Percentiles rank a stretch among this genome's conserved stretches.
These are phyloP conservation scores for Rhegmatorhina hoffmannsi DNA, from an alignment of 2,113 vertebrate species.

Conservation along the genomic window DNA sequence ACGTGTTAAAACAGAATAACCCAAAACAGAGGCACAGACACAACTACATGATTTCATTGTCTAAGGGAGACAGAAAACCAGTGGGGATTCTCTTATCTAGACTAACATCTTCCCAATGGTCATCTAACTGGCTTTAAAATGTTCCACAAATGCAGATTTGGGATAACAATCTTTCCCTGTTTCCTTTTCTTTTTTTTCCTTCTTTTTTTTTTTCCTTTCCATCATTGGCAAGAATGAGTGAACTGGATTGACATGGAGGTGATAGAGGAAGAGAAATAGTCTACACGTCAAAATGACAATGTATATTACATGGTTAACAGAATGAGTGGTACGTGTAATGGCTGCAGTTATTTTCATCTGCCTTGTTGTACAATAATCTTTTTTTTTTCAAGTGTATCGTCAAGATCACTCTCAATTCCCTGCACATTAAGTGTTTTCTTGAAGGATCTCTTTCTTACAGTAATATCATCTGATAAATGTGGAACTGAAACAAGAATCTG, in stretches of 20 bases:
- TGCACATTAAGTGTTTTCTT: slow-evolving; percentile 68
- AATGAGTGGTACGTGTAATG: slow-evolving; percentile 71
- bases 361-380: slow-evolving; percentile 63
- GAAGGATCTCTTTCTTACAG: slow-evolving; percentile 58
- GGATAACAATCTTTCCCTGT: slow-evolving; percentile 58
- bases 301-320: slow-evolving; percentile 76
- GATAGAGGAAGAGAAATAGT: slow-evolving; percentile 77
- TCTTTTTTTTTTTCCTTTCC: slow-evolving; percentile 7
- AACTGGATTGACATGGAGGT: slow-evolving; percentile 80
- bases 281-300: slow-evolving; percentile 83
- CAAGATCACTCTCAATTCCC: slow-evolving; percentile 69
- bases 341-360: slow-evolving; percentile 64
- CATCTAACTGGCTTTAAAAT: slow-evolving; percentile 76
- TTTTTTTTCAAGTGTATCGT: slow-evolving; percentile 48
- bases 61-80: slow-evolving; percentile 82
- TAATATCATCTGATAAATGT: slow-evolving; percentile 54
- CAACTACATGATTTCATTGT: slow-evolving; percentile 83
- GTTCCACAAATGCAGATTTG: slow-evolving; percentile 53
- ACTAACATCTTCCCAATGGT: slow-evolving; percentile 82
- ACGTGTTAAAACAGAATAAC: slow-evolving; percentile 71
- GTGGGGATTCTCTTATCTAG: slow-evolving; percentile 84
- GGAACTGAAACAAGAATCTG: slow-evolving; percentile 55
- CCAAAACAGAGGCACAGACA: slow-evolving; percentile 79
- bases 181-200: slow-evolving; percentile 32
- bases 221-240: slow-evolving; percentile 70